Percentiles rank a stretch among this genome's conserved stretches.
Conservation (phyloP, 2,888 invertebrate species). For the Parelbella ahira region DNA sequence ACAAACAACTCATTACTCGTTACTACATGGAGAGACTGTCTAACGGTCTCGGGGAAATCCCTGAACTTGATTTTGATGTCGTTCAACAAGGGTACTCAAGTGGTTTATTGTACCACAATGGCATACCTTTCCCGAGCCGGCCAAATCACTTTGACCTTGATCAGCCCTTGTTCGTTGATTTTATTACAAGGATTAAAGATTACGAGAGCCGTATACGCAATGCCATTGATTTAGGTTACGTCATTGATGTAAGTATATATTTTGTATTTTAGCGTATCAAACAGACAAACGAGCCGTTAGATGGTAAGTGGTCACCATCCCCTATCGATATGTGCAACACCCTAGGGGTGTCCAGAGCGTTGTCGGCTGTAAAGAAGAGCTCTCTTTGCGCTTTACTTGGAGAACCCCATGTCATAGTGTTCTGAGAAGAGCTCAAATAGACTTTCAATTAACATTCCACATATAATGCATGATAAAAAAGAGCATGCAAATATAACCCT, state of each 20-base stretch:
- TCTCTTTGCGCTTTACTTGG: too few relatives aligned
- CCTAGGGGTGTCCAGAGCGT: too few relatives aligned
- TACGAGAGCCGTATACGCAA: slow-evolving; percentile 80
- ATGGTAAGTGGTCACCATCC: too few relatives aligned
- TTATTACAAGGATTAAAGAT: slow-evolving; percentile 64
- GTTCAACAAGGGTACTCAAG: slow-evolving; percentile 83
- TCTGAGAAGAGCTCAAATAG: too few relatives aligned
- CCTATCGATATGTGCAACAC: too few relatives aligned
- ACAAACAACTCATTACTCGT: slow-evolving; percentile 85
- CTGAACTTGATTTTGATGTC: slow-evolving; percentile 75
- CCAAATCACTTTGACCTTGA: slow-evolving; percentile 77
- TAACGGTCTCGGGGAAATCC: slow-evolving; percentile 84
- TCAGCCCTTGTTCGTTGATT: slow-evolving; percentile 60
- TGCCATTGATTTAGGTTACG: slow-evolving; percentile 80
- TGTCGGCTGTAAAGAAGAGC: too few relatives aligned
- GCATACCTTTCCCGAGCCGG: slow-evolving; percentile 83
- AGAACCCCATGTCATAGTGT: too few relatives aligned
- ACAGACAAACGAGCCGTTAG: too few relatives aligned
- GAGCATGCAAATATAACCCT: too few relatives aligned
- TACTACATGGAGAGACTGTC: slow-evolving; percentile 89
- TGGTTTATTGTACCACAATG: slow-evolving; percentile 82
- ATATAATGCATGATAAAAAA: too few relatives aligned
- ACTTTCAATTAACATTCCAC: too few relatives aligned
- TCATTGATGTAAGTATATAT: slow-evolving; percentile 62
- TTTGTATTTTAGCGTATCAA: too few relatives aligned